Percentiles rank a stretch among this genome's conserved stretches.
Evolutionary conservation across 1,140 invertebrate species (phyloP).

Genomic region (Heliconius melpomene): DNA sequence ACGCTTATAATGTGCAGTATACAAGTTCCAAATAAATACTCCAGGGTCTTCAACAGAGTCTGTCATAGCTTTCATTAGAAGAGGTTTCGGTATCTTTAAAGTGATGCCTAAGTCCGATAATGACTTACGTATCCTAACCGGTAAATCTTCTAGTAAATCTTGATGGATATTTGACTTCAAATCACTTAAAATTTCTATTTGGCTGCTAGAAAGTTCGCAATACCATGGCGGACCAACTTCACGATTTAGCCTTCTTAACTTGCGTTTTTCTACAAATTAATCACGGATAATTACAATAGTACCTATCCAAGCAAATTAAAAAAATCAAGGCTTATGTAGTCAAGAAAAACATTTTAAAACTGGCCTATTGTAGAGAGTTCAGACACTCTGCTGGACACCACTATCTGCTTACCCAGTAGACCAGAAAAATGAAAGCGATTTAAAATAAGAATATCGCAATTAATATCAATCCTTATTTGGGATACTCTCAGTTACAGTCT

Average conservation of each 20-base stretch:
- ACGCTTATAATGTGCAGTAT: constrained; percentile 58
- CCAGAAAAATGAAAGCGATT: too few species aligned
- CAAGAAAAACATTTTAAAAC: too few species aligned
- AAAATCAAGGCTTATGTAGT: too few species aligned
- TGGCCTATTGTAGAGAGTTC: too few species aligned
- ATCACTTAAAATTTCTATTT: constrained; percentile 53
- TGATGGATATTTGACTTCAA: constrained; percentile 65
- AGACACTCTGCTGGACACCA: too few species aligned
- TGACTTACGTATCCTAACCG: constrained; percentile 53
- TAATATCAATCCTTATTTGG: too few species aligned
- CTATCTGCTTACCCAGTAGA: too few species aligned
- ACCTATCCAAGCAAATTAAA: too few species aligned
- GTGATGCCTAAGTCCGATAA: constrained; percentile 66
- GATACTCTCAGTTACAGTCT: too few species aligned
- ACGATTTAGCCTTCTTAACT: constrained; percentile 48
- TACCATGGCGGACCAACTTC: constrained; percentile 69
- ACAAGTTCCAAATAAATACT: constrained; percentile 70
- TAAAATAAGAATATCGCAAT: too few species aligned
- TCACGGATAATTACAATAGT: neutral
- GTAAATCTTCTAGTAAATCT: constrained; percentile 66
- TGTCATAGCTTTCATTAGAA: constrained; percentile 62
- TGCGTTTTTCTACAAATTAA: constrained; percentile 43
- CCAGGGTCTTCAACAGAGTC: constrained; percentile 61
- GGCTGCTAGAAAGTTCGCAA: constrained; percentile 56
- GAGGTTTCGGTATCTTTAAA: constrained; percentile 50